A percentile compares a stretch with the other conserved stretches of the same genome.
Evolutionary conservation across 2,797 vertebrate species (phyloP).

Genomic region (Enteromius fasciolatus): DNA sequence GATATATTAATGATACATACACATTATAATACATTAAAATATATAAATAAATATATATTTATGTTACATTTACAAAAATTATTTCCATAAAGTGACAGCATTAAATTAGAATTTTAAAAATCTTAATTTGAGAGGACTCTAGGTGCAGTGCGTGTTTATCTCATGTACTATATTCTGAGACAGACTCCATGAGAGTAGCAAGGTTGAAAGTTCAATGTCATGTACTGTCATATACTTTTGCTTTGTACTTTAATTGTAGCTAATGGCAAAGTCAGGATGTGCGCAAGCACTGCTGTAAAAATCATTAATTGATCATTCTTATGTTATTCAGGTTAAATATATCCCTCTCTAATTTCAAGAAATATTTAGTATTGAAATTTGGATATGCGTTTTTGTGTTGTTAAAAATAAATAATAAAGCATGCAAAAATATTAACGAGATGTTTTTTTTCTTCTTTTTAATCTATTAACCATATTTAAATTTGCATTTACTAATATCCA

Average conservation of each 20-base stretch:
- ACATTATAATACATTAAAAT: background rate
- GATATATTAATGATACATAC: background rate
- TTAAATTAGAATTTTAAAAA: background rate
- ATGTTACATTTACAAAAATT: background rate
- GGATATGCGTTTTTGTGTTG: background rate
- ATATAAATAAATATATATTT: background rate
- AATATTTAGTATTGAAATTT: background rate
- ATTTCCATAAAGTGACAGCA: background rate
- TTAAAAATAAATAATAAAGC: background rate
- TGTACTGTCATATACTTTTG: conserved; percentile 26
- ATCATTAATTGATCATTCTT: conserved; percentile 33
- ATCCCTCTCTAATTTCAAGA: background rate
- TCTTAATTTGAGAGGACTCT: background rate
- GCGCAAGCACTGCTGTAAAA: background rate
- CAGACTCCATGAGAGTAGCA: background rate
- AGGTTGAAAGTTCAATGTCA: conserved; percentile 49
- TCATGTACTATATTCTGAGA: conserved; percentile 7
- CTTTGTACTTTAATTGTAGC: conserved; percentile 55
- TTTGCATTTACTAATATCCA: background rate
- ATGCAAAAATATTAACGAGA: background rate
- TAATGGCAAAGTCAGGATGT: conserved; percentile 50
- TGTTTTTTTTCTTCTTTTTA: background rate
- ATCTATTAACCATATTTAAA: background rate
- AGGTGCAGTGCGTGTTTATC: background rate
- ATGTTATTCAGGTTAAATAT: background rate